A percentile compares a stretch with the other conserved stretches of the same genome.
These are phyloP conservation scores for Dione vanillae DNA, from an alignment of 2,888 invertebrate genomes.

Conservation along the genomic window DNA sequence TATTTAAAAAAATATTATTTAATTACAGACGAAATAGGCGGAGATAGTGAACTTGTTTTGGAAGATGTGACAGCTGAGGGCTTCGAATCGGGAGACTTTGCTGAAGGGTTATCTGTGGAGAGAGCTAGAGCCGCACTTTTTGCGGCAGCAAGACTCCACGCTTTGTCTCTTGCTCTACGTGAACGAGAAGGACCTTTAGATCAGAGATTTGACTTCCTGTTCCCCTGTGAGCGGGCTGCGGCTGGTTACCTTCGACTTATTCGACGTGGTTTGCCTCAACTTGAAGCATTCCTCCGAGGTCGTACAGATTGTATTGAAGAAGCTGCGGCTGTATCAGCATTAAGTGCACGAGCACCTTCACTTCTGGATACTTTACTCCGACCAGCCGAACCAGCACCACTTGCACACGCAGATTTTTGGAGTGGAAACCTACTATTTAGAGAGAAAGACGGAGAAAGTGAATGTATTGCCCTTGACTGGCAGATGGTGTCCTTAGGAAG, in stretches of 20 bases:
- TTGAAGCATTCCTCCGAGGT: constrained; percentile 88
- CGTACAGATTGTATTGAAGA: constrained; percentile 86
- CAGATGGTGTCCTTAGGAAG: constrained; percentile 92
- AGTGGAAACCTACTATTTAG: constrained; percentile 90
- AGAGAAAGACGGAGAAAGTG: constrained; percentile 77
- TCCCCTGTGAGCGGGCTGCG: constrained; percentile 90
- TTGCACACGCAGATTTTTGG: constrained; percentile 94
- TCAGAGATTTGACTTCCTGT: constrained; percentile 86
- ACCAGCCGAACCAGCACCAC: constrained; percentile 89
- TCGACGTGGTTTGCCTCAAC: constrained; percentile 90
- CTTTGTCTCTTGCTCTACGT: constrained; percentile 85
- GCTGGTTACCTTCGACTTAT: constrained; percentile 92
- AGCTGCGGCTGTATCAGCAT: constrained; percentile 85
- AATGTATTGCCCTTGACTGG: constrained; percentile 91
- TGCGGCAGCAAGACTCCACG: constrained; percentile 89
- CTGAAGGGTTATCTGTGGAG: constrained; percentile 86
- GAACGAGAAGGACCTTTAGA: constrained; percentile 78
- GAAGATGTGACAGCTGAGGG: constrained; percentile 89
- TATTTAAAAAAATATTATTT: constrained; percentile 16
- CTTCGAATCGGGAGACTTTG: constrained; percentile 87
- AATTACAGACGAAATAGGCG: constrained; percentile 76
- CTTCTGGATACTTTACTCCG: constrained; percentile 88
- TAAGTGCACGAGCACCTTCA: constrained; percentile 88
- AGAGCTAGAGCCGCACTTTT: constrained; percentile 88
- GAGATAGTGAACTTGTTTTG: constrained; percentile 87